Evolutionary conservation across 2,113 vertebrate species (phyloP).

Genomic region (Hymenochirus boettgeri): DNA sequence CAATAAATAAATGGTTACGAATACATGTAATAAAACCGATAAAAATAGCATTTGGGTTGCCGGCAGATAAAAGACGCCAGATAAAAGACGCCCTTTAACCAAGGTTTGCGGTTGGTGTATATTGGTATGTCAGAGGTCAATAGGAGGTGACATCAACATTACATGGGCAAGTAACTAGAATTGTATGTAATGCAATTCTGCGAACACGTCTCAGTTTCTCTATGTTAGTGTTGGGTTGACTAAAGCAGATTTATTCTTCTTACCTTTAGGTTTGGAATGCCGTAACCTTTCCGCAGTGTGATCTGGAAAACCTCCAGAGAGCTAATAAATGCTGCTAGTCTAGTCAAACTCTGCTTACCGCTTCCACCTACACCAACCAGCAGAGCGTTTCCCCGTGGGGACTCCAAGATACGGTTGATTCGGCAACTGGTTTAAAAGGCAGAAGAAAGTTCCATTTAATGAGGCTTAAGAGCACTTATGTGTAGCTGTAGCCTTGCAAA

Average conservation of each 20-base stretch:
- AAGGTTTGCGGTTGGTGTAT: no score
- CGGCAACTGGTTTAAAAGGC: slow-evolving; percentile 68
- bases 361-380: slow-evolving; percentile 90
- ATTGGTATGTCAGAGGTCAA: no score
- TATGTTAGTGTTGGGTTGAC: neutral
- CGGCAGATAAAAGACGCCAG: no score
- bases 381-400: slow-evolving; percentile 80
- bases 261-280: slow-evolving; percentile 86
- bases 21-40: no score
- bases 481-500: no score
- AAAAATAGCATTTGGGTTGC: no score
- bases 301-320: slow-evolving; percentile 91
- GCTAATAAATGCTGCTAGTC: slow-evolving; percentile 91
- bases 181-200: neutral
- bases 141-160: no score
- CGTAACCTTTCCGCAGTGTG: slow-evolving; percentile 83
- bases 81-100: no score
- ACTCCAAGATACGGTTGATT: slow-evolving; percentile 87
- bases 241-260: neutral
- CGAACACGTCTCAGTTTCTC: neutral
- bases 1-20: no score
- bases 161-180: neutral
- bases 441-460: slow-evolving; percentile 26
- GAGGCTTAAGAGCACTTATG: no score
- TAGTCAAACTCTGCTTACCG: slow-evolving; percentile 91